Evolutionary conservation across 1,140 invertebrate species (phyloP), one percentile per base, ranked within the genome.

Genomic region (Samia ricini): DNA sequence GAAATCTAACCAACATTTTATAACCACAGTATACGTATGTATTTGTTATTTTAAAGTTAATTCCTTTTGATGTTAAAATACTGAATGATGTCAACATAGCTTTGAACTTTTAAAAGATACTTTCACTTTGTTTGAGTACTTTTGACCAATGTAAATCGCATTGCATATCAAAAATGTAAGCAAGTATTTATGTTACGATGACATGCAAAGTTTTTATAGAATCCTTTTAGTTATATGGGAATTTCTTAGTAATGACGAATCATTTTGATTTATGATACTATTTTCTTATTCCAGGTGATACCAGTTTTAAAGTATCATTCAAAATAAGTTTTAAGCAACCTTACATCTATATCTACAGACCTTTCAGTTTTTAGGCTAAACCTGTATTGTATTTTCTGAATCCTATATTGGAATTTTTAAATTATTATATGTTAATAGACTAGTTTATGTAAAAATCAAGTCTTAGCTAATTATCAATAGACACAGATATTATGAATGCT

Each of bases 1-100:
- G n/a, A 15, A 42, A 12, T 15, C n/a, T 12, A 15, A 15, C 4
- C 33, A 42, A 15, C n/a, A 42, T 42, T 42, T 42, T 42, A 15
- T 42, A 42, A 42, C 10, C 4, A 15, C 12, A 12, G 4, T 42
- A 7, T 0, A 52, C 19, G n/a, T 51, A 22, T 23, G 42, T 57
- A 55, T 61, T 55, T 18, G 48, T 36, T 33, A 4, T 15, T 12
- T 42, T 12, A 12, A 42, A 12, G 12, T 15, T 56, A 52, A 22
- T 36, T 63, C 12, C 7, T 66, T 20, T 54, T 61, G 49, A n/a
- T n/a, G 49, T 66, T 66, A 62, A 59, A 58, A 61, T 42, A 19
- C 18, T 57, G 56, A 63, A 65, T 73, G 68, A 69, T 74, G 72
- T 74, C 69, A 74, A 74, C 69, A 71, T 68, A 42, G 33, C 33